phyloP scores from a whole-genome alignment of 2,888 invertebrate genomes.

The Trichogramma dendrolimi region DNA sequence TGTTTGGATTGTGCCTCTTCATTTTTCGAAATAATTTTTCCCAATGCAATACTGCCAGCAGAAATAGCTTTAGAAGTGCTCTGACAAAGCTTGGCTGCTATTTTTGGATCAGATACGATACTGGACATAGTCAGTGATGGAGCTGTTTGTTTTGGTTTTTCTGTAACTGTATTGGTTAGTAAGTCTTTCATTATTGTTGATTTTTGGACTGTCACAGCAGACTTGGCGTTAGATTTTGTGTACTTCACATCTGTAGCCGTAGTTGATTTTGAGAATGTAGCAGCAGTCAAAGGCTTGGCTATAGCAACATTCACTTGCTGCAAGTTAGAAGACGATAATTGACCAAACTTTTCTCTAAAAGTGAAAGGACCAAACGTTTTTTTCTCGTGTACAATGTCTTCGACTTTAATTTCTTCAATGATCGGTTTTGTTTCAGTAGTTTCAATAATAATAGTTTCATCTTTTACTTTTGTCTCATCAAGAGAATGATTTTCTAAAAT shows the following conservation, averaged over 20 bases:
- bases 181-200: slow-evolving; percentile 24
- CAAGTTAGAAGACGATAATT: slow-evolving; percentile 43
- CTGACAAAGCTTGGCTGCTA: slow-evolving; percentile 42
- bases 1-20: slow-evolving; percentile 10
- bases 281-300: slow-evolving; percentile 11
- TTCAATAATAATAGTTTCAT: slow-evolving; percentile 1
- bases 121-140: slow-evolving; percentile 37
- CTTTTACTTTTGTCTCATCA: slow-evolving; percentile 13
- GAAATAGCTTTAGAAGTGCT: slow-evolving; percentile 33
- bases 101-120: slow-evolving; percentile 45
- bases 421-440: slow-evolving; percentile 8
- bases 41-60: slow-evolving; percentile 14
- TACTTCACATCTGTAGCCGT: slow-evolving; percentile 1
- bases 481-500: slow-evolving; percentile 26
- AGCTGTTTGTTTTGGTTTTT: slow-evolving; percentile 33
- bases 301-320: slow-evolving; percentile 32
- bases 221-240: slow-evolving; percentile 31
- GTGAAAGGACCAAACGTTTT: slow-evolving; percentile 30
- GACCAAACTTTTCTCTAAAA: slow-evolving; percentile 38
- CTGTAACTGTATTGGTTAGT: slow-evolving; percentile 26
- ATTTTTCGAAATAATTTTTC: slow-evolving; percentile 11
- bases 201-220: not conserved
- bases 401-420: slow-evolving; percentile 9
- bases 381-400: slow-evolving; percentile 30
- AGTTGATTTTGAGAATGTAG: slow-evolving; percentile 9